A percentile compares a stretch with the other conserved stretches of the same genome.
Conservation (phyloP, 2,888 invertebrate species). For the Oxystoma pomonae region DNA sequence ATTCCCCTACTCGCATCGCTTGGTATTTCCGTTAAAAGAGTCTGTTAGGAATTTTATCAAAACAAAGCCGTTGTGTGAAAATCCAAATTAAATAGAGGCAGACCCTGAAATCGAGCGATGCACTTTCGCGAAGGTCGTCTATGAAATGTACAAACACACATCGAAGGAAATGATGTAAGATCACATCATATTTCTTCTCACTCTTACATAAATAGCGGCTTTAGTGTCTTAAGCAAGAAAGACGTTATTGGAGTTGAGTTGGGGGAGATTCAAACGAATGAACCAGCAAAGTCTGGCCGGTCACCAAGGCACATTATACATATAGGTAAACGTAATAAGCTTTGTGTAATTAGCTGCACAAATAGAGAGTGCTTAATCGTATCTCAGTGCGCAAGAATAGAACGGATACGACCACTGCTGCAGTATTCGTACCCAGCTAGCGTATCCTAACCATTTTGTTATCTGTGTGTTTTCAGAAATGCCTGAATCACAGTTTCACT, state of each 20-base stretch:
- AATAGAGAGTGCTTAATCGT: too few relatives aligned
- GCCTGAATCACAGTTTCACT: too few relatives aligned
- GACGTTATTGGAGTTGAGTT: not conserved
- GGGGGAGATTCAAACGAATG: not conserved
- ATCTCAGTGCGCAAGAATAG: too few relatives aligned
- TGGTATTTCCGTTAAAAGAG: not conserved
- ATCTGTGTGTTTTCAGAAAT: too few relatives aligned
- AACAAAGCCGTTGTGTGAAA: constrained; percentile 36
- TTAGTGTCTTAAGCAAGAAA: not conserved
- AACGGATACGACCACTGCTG: too few relatives aligned
- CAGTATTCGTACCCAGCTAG: too few relatives aligned
- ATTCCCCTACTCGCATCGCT: too few relatives aligned
- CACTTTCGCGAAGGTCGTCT: constrained; percentile 49
- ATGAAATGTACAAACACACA: constrained; percentile 45
- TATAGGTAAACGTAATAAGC: too few relatives aligned
- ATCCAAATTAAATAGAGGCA: constrained; percentile 40
- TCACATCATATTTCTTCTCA: too few relatives aligned
- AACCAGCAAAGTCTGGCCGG: not conserved
- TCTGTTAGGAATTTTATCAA: constrained; percentile 25
- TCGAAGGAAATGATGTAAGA: not conserved
- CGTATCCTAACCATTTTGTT: too few relatives aligned
- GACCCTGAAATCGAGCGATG: constrained; percentile 48
- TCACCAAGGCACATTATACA: not conserved
- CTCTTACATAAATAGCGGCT: not conserved
- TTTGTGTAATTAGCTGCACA: too few relatives aligned